Conservation (phyloP, 2,113 vertebrate genomes). For the Lasiurus borealis region DNA sequence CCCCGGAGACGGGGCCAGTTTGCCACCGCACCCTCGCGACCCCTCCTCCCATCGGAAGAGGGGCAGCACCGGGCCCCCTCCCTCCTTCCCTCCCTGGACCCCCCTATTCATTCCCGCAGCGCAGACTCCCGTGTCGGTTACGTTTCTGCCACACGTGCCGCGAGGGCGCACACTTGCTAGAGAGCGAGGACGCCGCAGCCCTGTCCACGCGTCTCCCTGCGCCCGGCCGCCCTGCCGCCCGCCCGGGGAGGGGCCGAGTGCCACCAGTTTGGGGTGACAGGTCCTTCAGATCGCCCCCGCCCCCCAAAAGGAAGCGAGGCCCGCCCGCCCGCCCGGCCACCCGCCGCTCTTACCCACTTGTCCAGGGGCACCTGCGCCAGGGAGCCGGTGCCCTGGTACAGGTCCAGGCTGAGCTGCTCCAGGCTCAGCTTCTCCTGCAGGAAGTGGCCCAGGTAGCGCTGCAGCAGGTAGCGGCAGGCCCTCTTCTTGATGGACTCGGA, state of each 20-base stretch:
- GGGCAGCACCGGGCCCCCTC: too few relatives aligned
- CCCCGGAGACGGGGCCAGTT: too few relatives aligned
- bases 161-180: not conserved
- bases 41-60: too few relatives aligned
- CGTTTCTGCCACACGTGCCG: slow-evolving; percentile 36
- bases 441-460: slow-evolving; percentile 97
- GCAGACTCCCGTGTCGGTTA: not conserved
- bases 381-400: slow-evolving; percentile 97
- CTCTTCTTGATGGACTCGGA: slow-evolving; percentile 99
- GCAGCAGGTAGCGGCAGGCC: slow-evolving; percentile 97
- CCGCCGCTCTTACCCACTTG: slow-evolving; percentile 93
- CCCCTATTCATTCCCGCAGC: not conserved
- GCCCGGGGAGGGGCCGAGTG: too few relatives aligned
- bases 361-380: slow-evolving; percentile 97
- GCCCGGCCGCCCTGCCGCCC: too few relatives aligned
- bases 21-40: too few relatives aligned
- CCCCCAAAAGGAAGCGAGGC: too few relatives aligned
- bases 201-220: too few relatives aligned
- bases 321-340: not conserved
- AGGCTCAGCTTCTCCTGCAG: slow-evolving; percentile 98
- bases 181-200: not conserved
- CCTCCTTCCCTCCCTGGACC: not conserved
- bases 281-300: too few relatives aligned
- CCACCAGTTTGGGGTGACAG: too few relatives aligned
- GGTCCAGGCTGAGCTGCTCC: slow-evolving; percentile 97